phyloP scores from a whole-genome alignment of 2,113 vertebrate genomes.

The Corapipo altera region DNA sequence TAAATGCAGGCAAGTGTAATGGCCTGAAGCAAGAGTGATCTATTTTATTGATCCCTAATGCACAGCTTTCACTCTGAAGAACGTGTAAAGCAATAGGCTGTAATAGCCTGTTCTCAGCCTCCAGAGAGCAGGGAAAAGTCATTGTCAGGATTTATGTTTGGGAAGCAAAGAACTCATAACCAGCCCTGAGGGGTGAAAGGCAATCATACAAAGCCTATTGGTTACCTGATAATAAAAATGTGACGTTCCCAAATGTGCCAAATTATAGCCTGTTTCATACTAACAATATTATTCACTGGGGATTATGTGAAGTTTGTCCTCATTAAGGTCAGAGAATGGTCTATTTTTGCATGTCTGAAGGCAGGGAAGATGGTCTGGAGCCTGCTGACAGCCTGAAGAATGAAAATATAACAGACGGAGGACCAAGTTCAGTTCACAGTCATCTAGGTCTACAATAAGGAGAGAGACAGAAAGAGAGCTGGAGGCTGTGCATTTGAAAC shows the following conservation, averaged over 20 bases:
- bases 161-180: slow-evolving; percentile 47
- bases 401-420: not conserved
- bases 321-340: slow-evolving; percentile 59
- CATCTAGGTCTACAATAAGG: not conserved
- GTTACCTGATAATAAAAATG: slow-evolving; percentile 51
- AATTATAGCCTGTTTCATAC: slow-evolving; percentile 46
- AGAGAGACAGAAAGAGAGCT: not conserved
- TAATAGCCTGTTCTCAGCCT: slow-evolving; percentile 49
- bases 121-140: slow-evolving; percentile 38
- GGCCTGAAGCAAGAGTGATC: slow-evolving; percentile 60
- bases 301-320: slow-evolving; percentile 53
- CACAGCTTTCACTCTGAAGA: slow-evolving; percentile 48
- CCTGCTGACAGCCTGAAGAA: not conserved
- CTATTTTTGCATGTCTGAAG: slow-evolving; percentile 52
- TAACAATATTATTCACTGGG: slow-evolving; percentile 41
- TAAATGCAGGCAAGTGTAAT: slow-evolving; percentile 55
- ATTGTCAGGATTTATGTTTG: slow-evolving; percentile 63
- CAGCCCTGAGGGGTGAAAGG: slow-evolving; percentile 15
- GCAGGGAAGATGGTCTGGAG: not conserved
- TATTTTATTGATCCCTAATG: slow-evolving; percentile 65
- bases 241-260: slow-evolving; percentile 1
- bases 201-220: slow-evolving; percentile 36
- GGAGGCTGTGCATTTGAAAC: not conserved
- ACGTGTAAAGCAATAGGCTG: slow-evolving; percentile 13
- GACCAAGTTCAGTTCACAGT: not conserved